Evolutionary conservation across 2,888 invertebrate species (phyloP), one percentile per base, ranked within the genome.

Genomic region (Netelia melanura): DNA sequence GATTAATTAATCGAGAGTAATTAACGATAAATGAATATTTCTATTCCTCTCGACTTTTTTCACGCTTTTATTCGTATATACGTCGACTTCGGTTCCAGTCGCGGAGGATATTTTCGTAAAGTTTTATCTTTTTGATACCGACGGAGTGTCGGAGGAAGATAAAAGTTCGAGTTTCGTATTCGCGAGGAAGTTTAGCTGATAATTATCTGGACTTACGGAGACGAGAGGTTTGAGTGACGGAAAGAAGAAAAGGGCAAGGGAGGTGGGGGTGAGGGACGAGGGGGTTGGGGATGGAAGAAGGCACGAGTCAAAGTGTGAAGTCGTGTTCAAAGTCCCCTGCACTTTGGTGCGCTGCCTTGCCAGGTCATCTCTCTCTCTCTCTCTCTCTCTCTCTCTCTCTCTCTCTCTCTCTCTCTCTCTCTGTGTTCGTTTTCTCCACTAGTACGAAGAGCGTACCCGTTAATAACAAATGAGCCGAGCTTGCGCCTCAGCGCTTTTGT

Each of bases 231-330:
- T 83, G 72, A 80, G 72, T 80, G 72, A 80, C 72, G 38, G 76
- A 54, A 56, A 62, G 56, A 56, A 56, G 67, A 43, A 30, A 43
- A 38, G 62, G 25, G 62, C 81, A 82, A 75, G 85, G 43, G 70
- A 82, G 79, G 84, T 5, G 30, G 75, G 84, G 82, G 86, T 81
- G 86, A 85, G 14, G 71, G 65, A 62, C 58, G 71, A 25, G 52
- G 64, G 75, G 71, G 80, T 84, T 79, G 86, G 78, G 58, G 84
- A 81, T 86, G 86, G 81, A 78, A 54, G 70, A 58, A 78, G 76
- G 87, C 87, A 87, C 89, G 92, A 92, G 92, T 92, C 92, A 92
- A 92, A 93, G 93, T 93, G 93, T 93, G 92, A 93, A 93, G 92
- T 93, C 93, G 92, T 93, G 93, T 93, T 93, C 93, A 90, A 91